Percentiles rank a stretch among this genome's conserved stretches.
Conservation (phyloP, 1,140 invertebrate genomes). For the Dryas iulia region DNA sequence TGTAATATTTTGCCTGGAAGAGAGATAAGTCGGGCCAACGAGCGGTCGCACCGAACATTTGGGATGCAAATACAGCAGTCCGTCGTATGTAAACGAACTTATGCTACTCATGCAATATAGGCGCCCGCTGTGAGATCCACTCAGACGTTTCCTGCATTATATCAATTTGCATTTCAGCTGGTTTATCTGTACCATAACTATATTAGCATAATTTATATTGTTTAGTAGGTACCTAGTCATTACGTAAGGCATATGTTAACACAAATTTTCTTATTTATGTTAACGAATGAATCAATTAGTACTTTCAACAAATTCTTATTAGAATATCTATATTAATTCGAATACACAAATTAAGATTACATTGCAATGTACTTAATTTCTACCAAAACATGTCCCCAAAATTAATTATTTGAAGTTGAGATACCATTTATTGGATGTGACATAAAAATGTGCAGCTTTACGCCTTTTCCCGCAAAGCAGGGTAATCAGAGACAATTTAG, state of each 20-base stretch:
- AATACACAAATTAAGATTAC: too few species aligned
- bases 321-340: not conserved
- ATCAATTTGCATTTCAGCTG: constrained; percentile 78
- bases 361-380: too few species aligned
- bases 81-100: constrained; percentile 79
- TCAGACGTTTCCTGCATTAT: constrained; percentile 79
- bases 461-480: too few species aligned
- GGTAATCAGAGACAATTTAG: too few species aligned
- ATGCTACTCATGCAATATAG: constrained; percentile 74
- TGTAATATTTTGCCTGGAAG: constrained; percentile 76
- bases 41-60: constrained; percentile 70
- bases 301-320: not conserved
- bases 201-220: constrained; percentile 12
- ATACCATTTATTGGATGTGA: too few species aligned
- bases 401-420: too few species aligned
- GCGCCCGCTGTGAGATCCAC: constrained; percentile 73
- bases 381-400: too few species aligned
- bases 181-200: constrained; percentile 36
- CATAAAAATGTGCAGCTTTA: too few species aligned
- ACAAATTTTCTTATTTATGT: not conserved
- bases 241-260: not conserved
- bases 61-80: constrained; percentile 76
- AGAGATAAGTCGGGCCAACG: constrained; percentile 69
- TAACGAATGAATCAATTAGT: not conserved
- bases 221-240: not conserved